phyloP scores from a whole-genome alignment of 1,140 invertebrate genomes.

The Gonatopus flavifemur region DNA sequence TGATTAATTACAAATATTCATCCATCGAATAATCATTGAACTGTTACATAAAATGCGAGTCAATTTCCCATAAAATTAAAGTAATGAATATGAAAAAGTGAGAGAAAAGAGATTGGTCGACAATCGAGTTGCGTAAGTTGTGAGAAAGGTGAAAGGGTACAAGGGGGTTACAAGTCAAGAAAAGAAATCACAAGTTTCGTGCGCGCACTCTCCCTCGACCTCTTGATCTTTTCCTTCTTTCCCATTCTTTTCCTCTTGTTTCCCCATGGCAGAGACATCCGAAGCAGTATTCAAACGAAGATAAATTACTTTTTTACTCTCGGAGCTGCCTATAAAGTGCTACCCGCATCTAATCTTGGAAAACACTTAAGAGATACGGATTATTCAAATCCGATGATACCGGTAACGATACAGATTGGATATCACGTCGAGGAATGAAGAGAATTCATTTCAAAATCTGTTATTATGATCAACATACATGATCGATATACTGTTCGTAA shows the following conservation, averaged over 20 bases:
- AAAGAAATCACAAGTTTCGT: neutral
- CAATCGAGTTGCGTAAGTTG: neutral
- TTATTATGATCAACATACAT: too few species aligned
- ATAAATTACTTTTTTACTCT: slow-evolving; percentile 32
- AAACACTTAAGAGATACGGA: slow-evolving; percentile 39
- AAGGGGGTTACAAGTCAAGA: too few species aligned
- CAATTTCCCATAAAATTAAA: too few species aligned
- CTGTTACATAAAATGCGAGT: too few species aligned
- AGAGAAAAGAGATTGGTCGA: neutral
- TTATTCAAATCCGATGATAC: slow-evolving; percentile 41
- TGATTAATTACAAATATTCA: too few species aligned
- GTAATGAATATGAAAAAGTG: too few species aligned
- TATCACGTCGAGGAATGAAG: too few species aligned
- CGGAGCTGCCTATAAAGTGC: slow-evolving; percentile 22
- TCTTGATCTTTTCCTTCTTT: neutral
- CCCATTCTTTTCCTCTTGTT: neutral
- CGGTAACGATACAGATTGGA: too few species aligned
- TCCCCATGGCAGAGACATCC: neutral
- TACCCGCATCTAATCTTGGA: slow-evolving; percentile 35
- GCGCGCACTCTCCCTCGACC: neutral
- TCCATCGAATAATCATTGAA: too few species aligned
- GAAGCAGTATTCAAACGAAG: slow-evolving; percentile 31
- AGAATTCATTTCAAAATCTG: too few species aligned
- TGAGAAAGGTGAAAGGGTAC: neutral
- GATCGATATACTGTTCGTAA: too few species aligned